Base-by-base conservation (phyloP, 2,113 vertebrate species). In the Rhabdomys dilectus region DNA sequence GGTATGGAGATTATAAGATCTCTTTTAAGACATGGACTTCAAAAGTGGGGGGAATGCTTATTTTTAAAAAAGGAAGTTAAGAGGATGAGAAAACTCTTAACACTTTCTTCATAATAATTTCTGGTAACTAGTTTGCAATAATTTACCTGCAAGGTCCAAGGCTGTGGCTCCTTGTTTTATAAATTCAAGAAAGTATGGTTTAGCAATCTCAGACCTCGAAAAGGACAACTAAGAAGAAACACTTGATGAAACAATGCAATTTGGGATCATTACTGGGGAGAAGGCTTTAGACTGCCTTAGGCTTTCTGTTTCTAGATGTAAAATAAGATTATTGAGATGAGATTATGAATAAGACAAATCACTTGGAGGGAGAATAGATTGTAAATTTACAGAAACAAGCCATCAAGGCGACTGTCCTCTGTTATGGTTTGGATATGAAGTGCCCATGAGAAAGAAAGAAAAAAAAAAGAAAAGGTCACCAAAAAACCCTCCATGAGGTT, bases 261-360 rank as follows among this genome's bases (percentile, higher is more conserved):
- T 95, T 21, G 2, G 88, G 75, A 60, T 94, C 29, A 42, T 92
- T 92, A 73, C 51, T 48, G 26, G 34, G 29, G 36, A 91, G 45
- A 88, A 92, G n/a, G 81, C 31, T 93, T 86, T 13, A 77, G 17
- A 94, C 90, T 92, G 53, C 81, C 60, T 96, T 78, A 91, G 76
- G 66, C 53, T 86, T 95, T 36, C n/a, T 31, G 0, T 96, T 95
- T 96, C 48, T 51, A 92, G 58, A 96, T 86, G 82, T 84, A 91
- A 78, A 93, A 90, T 95, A 73, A 96, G 86, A 85, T 95, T 88
- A 93, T 87, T 81, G 6, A 75, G 70, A 95, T 93, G 88, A 96
- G 58, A 95, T 94, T 89, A 94, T 88, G 12, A 58, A 82, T 82
- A 36, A 93, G 45, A 94, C 76, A 62, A 86, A 88, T 88, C 39